Conservation (phyloP, 2,888 invertebrate species). For the Anagyrus pseudococci region DNA sequence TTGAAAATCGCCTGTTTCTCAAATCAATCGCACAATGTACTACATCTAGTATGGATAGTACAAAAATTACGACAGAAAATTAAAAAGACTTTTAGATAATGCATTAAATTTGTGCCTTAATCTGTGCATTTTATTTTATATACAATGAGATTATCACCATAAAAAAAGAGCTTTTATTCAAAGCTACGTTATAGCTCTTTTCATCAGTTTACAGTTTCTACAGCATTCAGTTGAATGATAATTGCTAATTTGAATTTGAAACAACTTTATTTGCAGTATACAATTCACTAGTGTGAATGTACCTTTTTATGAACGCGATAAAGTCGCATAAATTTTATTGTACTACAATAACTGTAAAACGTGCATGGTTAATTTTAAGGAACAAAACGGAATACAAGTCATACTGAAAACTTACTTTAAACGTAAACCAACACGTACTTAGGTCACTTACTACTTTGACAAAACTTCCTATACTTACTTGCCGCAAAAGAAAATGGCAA, state of each 20-base stretch:
- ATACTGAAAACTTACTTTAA: too few relatives aligned
- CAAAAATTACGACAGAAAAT: constrained; percentile 30
- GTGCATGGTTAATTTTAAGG: background rate
- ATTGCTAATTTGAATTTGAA: background rate
- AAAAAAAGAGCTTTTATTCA: constrained; percentile 16
- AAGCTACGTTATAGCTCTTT: background rate
- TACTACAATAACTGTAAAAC: background rate
- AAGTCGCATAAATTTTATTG: constrained; percentile 6
- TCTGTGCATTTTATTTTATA: constrained; percentile 34
- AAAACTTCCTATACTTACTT: constrained; percentile 26
- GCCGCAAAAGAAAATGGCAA: constrained; percentile 6
- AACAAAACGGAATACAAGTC: constrained; percentile 4
- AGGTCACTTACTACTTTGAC: constrained; percentile 21
- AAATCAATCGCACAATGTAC: too few relatives aligned
- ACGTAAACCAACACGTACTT: too few relatives aligned
- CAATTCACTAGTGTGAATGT: too few relatives aligned
- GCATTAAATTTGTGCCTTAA: constrained; percentile 37
- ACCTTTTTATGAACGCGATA: background rate
- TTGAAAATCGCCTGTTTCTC: too few relatives aligned
- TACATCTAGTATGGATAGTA: constrained; percentile 33
- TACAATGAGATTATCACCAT: constrained; percentile 23
- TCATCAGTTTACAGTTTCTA: too few relatives aligned
- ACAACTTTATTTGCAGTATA: background rate
- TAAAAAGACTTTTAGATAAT: constrained; percentile 24
- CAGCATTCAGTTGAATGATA: background rate